Conservation (phyloP, 2,113 vertebrate species). For the Jaculus jaculus region DNA sequence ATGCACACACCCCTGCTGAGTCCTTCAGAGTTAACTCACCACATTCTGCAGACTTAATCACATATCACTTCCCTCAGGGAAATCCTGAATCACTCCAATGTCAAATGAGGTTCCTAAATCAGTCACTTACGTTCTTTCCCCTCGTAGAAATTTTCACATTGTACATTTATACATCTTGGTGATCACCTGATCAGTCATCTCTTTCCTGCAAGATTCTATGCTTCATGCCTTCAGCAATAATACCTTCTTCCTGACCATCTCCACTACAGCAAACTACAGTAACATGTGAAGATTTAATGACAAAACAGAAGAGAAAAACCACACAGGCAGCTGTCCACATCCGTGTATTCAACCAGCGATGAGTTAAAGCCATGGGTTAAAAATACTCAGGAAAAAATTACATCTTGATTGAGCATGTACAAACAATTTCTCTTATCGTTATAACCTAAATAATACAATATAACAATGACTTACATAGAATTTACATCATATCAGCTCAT, state of each 20-base stretch:
- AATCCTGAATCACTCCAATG: conserved; percentile 44
- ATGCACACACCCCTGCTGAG: neutral
- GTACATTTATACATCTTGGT: neutral
- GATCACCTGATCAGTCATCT: neutral
- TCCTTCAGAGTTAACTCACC: neutral
- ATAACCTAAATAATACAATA: neutral
- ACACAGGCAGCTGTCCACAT: neutral
- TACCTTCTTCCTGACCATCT: neutral
- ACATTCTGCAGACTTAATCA: conserved; percentile 51
- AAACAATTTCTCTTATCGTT: neutral
- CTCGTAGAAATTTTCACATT: neutral
- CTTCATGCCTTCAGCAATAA: neutral
- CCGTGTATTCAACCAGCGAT: neutral
- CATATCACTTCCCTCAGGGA: conserved; percentile 32
- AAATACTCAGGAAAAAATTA: neutral
- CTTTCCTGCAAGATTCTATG: neutral
- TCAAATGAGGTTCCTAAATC: conserved; percentile 36
- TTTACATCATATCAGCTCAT: neutral
- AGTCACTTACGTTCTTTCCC: neutral
- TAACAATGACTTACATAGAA: neutral
- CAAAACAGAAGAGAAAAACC: neutral
- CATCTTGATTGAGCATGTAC: neutral
- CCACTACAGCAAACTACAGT: neutral
- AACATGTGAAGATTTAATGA: neutral
- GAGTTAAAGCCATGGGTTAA: too few species aligned